Conservation (phyloP, 2,888 invertebrate genomes). For the Drosophila ezoana region DNA sequence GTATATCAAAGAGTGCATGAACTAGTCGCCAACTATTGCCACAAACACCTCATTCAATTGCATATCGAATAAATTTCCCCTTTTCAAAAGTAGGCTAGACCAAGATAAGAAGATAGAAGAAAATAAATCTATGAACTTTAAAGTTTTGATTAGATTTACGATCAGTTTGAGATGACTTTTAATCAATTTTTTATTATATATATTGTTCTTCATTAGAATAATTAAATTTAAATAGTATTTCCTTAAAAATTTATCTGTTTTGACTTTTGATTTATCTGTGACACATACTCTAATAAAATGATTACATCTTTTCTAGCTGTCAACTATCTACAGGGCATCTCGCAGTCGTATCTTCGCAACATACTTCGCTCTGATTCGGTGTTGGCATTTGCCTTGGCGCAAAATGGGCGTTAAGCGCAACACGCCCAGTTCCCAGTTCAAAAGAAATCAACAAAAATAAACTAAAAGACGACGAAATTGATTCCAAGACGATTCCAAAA, state of each 20-base stretch:
- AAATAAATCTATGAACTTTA: no score
- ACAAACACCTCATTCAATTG: no score
- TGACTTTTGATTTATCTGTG: no score
- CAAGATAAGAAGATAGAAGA: no score
- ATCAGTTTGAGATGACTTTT: not conserved
- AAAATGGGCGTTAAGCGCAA: conserved; percentile 42
- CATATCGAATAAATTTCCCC: no score
- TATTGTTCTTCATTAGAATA: no score
- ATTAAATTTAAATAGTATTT: no score
- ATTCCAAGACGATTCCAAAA: conserved; percentile 39
- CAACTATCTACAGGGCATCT: conserved; percentile 15
- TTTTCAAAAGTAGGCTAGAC: no score
- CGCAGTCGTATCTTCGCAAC: not conserved
- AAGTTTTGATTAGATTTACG: not conserved
- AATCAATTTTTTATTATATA: no score
- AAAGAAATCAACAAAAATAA: conserved; percentile 1
- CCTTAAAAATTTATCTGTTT: no score
- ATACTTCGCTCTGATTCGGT: conserved; percentile 3
- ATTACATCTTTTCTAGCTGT: not conserved
- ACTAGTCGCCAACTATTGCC: no score
- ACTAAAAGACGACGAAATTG: conserved; percentile 43
- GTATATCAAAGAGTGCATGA: not conserved
- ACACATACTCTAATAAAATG: no score
- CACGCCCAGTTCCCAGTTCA: conserved; percentile 70
- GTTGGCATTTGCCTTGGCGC: conserved; percentile 78